Conservation (phyloP, 1,140 invertebrate genomes). For the Lepidurus arcticus region DNA sequence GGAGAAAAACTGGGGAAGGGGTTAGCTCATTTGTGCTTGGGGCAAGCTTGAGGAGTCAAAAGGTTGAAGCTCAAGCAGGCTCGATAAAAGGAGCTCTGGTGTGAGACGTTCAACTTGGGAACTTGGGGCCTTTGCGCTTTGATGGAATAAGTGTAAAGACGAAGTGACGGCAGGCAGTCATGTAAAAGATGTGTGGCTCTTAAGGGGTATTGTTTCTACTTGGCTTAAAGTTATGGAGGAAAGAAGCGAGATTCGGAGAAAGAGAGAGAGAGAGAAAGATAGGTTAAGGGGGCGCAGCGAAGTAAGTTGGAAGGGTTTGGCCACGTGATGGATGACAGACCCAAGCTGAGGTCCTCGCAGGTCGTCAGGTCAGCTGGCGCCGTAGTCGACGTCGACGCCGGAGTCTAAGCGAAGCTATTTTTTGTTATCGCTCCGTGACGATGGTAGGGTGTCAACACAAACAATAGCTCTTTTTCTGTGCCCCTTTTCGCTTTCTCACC, state of each 20-base stretch:
- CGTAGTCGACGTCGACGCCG: not conserved
- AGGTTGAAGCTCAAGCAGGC: not conserved
- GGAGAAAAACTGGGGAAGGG: not conserved
- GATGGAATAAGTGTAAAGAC: conserved; percentile 11
- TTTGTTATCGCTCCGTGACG: not conserved
- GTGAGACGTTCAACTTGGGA: too few relatives aligned
- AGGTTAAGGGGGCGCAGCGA: too few relatives aligned
- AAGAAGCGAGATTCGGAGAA: not conserved
- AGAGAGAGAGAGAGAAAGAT: not conserved
- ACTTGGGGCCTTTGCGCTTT: not conserved
- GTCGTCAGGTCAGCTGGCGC: conserved; percentile 16
- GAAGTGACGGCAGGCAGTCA: not conserved
- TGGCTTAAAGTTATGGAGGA: not conserved
- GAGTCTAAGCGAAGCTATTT: not conserved
- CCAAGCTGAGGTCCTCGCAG: conserved; percentile 9
- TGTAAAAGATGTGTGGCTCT: not conserved
- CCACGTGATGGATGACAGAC: not conserved
- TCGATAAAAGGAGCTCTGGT: too few relatives aligned
- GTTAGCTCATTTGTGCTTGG: not conserved
- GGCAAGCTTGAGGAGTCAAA: conserved; percentile 10
- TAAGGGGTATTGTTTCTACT: not conserved
- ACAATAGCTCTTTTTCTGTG: not conserved
- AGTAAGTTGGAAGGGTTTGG: too few relatives aligned
- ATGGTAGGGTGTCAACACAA: not conserved
- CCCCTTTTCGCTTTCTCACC: not conserved